phyloP scores from a whole-genome alignment of 2,113 vertebrate genomes.

The Tympanuchus pallidicinctus region DNA sequence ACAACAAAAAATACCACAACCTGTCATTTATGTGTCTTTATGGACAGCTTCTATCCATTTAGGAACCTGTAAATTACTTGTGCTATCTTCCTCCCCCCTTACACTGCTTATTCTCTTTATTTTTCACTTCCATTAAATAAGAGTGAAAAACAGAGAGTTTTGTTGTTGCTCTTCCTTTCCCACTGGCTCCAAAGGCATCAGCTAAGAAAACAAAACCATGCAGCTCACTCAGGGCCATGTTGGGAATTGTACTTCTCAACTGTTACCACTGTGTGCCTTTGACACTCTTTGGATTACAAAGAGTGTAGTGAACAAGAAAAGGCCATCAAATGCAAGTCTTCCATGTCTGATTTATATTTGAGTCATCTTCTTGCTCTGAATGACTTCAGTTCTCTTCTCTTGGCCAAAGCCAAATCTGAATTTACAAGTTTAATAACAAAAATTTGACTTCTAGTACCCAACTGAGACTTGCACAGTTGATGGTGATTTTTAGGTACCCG shows the following conservation, averaged over 20 bases:
- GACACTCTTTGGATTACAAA: not conserved
- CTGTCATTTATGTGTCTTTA: not conserved
- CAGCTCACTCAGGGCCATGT: not conserved
- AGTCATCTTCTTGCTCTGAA: not conserved
- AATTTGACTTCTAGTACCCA: not conserved
- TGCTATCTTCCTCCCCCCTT: not conserved
- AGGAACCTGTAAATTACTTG: not conserved
- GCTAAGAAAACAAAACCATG: constrained; percentile 55
- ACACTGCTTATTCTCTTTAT: not conserved
- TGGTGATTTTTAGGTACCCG: not conserved
- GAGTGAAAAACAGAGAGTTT: not conserved
- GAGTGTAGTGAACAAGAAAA: constrained; percentile 26
- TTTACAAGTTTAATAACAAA: not conserved
- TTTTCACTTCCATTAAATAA: constrained; percentile 34
- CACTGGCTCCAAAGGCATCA: constrained; percentile 24
- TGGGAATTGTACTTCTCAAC: constrained; percentile 64
- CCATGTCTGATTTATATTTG: not conserved
- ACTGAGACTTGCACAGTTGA: not conserved
- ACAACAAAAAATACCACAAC: not conserved
- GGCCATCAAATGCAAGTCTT: constrained; percentile 1
- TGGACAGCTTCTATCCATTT: not conserved
- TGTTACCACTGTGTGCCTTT: constrained; percentile 18
- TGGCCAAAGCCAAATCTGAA: not conserved
- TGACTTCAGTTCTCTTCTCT: not conserved
- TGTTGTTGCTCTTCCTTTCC: constrained; percentile 50